Conservation (phyloP, 1,140 invertebrate species). For the Nasonia giraulti region DNA sequence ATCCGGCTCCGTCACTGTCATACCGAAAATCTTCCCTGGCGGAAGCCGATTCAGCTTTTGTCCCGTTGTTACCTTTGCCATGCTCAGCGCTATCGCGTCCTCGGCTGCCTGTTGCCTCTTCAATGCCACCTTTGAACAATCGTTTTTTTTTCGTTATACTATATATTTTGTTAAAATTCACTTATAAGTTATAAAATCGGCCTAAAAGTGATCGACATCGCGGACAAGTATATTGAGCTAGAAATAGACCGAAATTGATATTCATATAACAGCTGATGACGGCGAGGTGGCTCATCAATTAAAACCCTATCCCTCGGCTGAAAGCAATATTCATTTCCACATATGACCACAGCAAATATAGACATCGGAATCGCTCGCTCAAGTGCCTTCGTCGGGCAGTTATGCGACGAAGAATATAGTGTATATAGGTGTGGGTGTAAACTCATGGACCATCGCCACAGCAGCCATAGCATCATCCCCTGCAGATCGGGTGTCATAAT, state of each 20-base stretch:
- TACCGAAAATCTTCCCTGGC: conserved; percentile 92
- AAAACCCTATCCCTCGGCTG: not conserved
- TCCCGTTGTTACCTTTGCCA: conserved; percentile 93
- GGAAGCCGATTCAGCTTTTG: conserved; percentile 87
- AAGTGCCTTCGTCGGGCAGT: not conserved
- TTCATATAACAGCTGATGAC: too few relatives aligned
- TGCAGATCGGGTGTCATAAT: conserved; percentile 68
- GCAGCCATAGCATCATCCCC: not conserved
- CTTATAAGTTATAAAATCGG: too few relatives aligned
- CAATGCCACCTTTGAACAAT: conserved; percentile 86
- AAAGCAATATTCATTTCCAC: conserved; percentile 1
- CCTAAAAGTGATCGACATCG: too few relatives aligned
- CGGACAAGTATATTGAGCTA: too few relatives aligned
- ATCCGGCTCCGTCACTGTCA: conserved; percentile 82
- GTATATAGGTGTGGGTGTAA: not conserved
- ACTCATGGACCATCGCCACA: not conserved
- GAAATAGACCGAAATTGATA: too few relatives aligned
- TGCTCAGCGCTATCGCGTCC: conserved; percentile 94
- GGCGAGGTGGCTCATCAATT: not conserved
- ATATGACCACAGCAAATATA: not conserved
- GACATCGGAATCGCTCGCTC: not conserved
- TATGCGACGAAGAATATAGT: not conserved
- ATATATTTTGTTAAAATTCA: too few relatives aligned
- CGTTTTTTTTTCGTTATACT: not conserved
- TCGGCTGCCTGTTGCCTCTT: conserved; percentile 98